phyloP scores from a whole-genome alignment of 2,797 vertebrate species.

The Decapterus maruadsi region DNA sequence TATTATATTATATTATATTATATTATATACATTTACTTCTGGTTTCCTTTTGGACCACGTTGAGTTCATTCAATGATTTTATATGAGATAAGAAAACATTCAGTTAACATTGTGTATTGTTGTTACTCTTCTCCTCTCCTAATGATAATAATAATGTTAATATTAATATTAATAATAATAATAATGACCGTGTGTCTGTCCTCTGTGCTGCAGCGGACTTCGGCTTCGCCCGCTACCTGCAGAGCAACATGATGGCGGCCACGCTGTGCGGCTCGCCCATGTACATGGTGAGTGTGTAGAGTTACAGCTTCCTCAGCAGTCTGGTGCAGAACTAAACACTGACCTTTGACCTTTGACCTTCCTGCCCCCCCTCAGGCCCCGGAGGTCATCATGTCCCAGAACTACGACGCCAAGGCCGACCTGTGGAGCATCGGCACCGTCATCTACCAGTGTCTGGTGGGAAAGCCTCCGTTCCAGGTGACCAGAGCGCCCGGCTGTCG shows the following conservation, averaged over 20 bases:
- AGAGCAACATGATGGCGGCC: conserved; percentile 99
- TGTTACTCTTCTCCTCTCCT: too few species aligned
- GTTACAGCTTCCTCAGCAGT: conserved; percentile 12
- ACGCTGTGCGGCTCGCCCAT: conserved; percentile 97
- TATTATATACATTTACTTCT: too few species aligned
- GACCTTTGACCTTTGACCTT: conserved; percentile 1
- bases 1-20: too few species aligned
- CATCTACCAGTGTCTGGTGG: conserved; percentile 97
- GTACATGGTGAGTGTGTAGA: conserved; percentile 92
- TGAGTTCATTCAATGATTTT: too few species aligned
- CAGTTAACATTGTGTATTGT: too few species aligned
- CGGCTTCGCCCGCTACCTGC: conserved; percentile 97
- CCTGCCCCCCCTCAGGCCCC: conserved; percentile 87
- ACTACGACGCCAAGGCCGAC: conserved; percentile 97
- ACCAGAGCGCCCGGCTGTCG: too few species aligned
- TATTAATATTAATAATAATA: conserved; percentile 31
- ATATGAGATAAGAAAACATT: too few species aligned
- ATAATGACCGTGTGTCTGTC: conserved; percentile 30
- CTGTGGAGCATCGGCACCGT: conserved; percentile 98
- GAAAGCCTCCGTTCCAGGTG: conserved; percentile 98
- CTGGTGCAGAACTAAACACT: not conserved
- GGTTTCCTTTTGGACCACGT: too few species aligned
- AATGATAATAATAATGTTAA: too few species aligned
- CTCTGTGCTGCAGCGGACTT: conserved; percentile 91
- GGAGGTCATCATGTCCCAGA: conserved; percentile 99